These are phyloP conservation scores for Lophius americanus DNA, from an alignment of 2,797 vertebrate genomes.

Conservation along the genomic window DNA sequence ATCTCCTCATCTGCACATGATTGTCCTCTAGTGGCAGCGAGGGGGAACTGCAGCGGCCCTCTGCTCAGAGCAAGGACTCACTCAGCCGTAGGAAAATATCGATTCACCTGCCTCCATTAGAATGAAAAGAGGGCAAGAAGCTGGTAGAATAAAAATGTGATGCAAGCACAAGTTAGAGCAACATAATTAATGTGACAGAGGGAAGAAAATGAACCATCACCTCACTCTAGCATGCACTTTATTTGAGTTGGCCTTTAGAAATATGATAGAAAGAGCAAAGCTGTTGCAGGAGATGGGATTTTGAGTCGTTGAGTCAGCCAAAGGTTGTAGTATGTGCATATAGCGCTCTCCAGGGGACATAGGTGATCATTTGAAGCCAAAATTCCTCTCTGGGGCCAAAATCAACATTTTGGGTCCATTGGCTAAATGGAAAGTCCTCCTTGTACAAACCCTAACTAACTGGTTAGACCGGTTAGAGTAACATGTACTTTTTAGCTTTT, in stretches of 20 bases:
- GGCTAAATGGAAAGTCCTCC: too few species aligned
- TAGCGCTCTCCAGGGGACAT: too few species aligned
- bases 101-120: constrained; percentile 49
- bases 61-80: constrained; percentile 13
- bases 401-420: too few species aligned
- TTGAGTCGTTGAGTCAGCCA: neutral
- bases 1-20: constrained; percentile 48
- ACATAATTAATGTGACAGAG: constrained; percentile 11
- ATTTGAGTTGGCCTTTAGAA: constrained; percentile 18
- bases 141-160: constrained; percentile 22
- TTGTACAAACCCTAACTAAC: too few species aligned
- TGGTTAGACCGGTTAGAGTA: too few species aligned
- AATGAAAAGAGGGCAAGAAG: constrained; percentile 22
- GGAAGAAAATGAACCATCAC: neutral
- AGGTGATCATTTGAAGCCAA: too few species aligned
- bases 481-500: too few species aligned
- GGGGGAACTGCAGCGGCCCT: constrained; percentile 18
- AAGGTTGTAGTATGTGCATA: too few species aligned
- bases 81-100: constrained; percentile 47
- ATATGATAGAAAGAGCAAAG: neutral
- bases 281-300: neutral
- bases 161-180: constrained; percentile 11
- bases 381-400: too few species aligned
- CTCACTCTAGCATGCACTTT: constrained; percentile 4
- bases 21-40: constrained; percentile 71